Base-by-base conservation (phyloP, 1,140 invertebrate genomes). In the Temnothorax curvispinosus region DNA sequence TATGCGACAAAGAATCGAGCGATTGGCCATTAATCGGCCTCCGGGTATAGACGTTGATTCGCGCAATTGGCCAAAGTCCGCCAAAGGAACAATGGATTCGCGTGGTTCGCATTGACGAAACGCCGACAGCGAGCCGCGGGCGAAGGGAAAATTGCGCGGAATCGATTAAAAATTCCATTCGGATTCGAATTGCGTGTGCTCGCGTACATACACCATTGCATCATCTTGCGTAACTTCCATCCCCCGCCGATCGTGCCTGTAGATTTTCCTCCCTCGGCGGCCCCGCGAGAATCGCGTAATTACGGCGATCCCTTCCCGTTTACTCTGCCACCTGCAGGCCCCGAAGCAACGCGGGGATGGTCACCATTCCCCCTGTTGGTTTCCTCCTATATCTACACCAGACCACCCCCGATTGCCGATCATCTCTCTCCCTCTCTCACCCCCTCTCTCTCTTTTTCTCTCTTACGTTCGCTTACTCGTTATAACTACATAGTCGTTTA, bases 131-230 rank as follows among this genome's bases (percentile, higher is more conserved):
- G n/a, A 65, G 75, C 58, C 75, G 60, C 52, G 13, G 62, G 58
- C 56, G 13, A 38, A 87, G 41, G 50, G 50, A 76, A 78, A 60
- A 85, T 87, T 58, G 82, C 50, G 44, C 62, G 82, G 74, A 78
- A 86, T 88, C 84, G 84, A 88, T 88, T 88, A 88, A 88, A 88
- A 87, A 87, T 89, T 77, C 77, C 54, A 76, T 81, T 81, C 62
- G 84, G 21, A n/a, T n/a, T n/a, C n/a, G n/a, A 77, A 87, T 82
- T 41, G 52, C 41, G 52, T 64, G 21, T 41, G 58, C n/a, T 2
- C 21, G 4, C 47, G 7, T 13, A 41, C 21, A 50, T 50, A 82
- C 80, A 47, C 75, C 38, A 9, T 21, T 52, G 35, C 52, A n/a
- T 47, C 76, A 13, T 67, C 76, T 56, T 58, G 52, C 64, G 77